phyloP scores from a whole-genome alignment of 2,888 invertebrate genomes.

The Deroplatys truncata region DNA sequence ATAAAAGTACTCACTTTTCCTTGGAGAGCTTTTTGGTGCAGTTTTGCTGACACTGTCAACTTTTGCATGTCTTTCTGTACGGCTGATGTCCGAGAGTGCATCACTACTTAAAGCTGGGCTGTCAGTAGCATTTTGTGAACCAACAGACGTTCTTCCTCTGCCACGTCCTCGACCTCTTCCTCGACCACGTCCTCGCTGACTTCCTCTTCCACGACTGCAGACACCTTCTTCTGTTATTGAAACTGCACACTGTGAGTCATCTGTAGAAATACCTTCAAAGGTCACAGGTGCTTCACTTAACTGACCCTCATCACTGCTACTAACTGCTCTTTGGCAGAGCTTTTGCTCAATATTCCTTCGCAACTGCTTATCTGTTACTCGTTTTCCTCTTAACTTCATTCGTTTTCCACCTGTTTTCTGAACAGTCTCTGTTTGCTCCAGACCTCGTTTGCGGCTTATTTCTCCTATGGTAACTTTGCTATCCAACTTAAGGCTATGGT shows the following conservation, averaged over 20 bases:
- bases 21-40: neutral
- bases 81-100: constrained; percentile 10
- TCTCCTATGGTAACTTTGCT: constrained; percentile 1
- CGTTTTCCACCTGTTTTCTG: constrained; percentile 39
- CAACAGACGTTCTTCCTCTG: neutral
- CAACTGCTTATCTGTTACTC: constrained; percentile 37
- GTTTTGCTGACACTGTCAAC: neutral
- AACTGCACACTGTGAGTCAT: constrained; percentile 10
- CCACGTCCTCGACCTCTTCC: constrained; percentile 18
- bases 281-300: neutral
- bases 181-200: neutral
- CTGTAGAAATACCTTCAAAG: constrained; percentile 1
- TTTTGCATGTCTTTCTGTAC: neutral
- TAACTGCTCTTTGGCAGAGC: constrained; percentile 10
- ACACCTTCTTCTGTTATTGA: neutral
- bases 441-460: neutral
- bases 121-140: neutral
- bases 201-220: neutral
- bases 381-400: constrained; percentile 36
- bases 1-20: neutral
- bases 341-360: constrained; percentile 41
- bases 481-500: neutral
- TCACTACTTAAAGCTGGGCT: constrained; percentile 27
- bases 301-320: constrained; percentile 24
- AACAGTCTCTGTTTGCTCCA: constrained; percentile 31